Conservation (phyloP, 1,140 invertebrate genomes). For the Oscheius sp. region DNA sequence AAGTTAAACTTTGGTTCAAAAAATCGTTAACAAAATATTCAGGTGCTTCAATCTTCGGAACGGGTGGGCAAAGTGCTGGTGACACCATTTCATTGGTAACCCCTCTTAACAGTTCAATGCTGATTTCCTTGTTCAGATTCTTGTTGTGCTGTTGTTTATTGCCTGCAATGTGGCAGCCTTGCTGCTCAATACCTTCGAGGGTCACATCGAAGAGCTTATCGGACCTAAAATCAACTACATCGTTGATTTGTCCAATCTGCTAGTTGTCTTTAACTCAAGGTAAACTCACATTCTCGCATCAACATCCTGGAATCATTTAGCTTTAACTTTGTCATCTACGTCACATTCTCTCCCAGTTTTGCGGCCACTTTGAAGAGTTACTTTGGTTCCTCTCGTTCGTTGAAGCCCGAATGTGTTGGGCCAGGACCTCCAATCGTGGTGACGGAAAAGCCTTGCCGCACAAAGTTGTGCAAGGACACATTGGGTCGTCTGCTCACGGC, state of each 20-base stretch:
- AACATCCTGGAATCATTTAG: conserved; percentile 17
- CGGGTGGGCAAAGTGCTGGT: conserved; percentile 33
- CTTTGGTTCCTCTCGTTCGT: neutral
- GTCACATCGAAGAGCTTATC: conserved; percentile 41
- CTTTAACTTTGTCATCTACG: conserved; percentile 43
- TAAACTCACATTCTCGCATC: conserved; percentile 41
- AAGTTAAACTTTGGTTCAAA: neutral
- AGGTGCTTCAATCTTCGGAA: conserved; percentile 26
- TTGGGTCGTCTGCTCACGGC: conserved; percentile 21
- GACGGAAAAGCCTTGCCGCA: conserved; percentile 14
- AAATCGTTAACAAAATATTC: conserved; percentile 29
- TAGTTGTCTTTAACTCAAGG: conserved; percentile 60
- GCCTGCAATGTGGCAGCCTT: conserved; percentile 55
- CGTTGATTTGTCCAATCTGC: conserved; percentile 56
- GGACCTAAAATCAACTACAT: conserved; percentile 55
- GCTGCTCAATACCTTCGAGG: conserved; percentile 56
- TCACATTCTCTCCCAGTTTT: conserved; percentile 33
- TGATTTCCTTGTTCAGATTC: conserved; percentile 55
- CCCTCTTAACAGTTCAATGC: conserved; percentile 3
- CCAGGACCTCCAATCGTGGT: conserved; percentile 15
- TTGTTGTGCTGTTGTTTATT: conserved; percentile 60
- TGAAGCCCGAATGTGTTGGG: conserved; percentile 3
- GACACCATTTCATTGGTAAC: conserved; percentile 57
- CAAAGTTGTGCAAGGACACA: conserved; percentile 26
- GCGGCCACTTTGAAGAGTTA: conserved; percentile 21